Conservation (phyloP, 2,888 invertebrate genomes). For the Pomacea canaliculata region DNA sequence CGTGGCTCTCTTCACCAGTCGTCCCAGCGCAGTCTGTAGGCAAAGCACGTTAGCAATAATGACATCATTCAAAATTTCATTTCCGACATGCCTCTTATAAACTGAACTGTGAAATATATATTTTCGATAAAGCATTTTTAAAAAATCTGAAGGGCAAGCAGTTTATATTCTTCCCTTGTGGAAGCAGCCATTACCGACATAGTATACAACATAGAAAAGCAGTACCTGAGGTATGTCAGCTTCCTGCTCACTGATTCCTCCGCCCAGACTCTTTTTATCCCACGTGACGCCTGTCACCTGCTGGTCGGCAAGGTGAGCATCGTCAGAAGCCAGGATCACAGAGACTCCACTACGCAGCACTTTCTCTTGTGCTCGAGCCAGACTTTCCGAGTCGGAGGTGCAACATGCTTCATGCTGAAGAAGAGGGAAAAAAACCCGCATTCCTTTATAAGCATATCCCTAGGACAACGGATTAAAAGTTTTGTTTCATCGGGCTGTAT, state of each 20-base stretch:
- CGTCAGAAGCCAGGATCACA: not conserved
- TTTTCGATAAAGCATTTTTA: not conserved
- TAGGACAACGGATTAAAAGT: no score
- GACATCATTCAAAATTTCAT: not conserved
- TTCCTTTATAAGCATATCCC: no score
- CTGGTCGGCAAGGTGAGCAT: not conserved
- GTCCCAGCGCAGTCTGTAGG: conserved; percentile 10
- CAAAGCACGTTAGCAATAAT: not conserved
- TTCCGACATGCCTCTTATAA: no score
- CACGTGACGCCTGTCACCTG: conserved; percentile 9
- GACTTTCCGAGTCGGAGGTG: not conserved
- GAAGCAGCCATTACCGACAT: not conserved
- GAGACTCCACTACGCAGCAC: not conserved
- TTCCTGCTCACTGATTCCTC: not conserved
- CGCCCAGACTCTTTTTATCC: conserved; percentile 2
- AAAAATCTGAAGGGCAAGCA: not conserved
- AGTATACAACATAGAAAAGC: not conserved
- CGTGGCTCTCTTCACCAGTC: conserved; percentile 1
- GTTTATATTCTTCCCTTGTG: not conserved
- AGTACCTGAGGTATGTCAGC: not conserved
- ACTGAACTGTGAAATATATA: no score
- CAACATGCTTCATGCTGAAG: not conserved
- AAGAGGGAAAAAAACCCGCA: not conserved
- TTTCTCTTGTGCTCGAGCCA: not conserved
- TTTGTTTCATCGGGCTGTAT: no score